Evolutionary conservation across 2,113 vertebrate species (phyloP).

Genomic region (Gymnocephalus cernua): DNA sequence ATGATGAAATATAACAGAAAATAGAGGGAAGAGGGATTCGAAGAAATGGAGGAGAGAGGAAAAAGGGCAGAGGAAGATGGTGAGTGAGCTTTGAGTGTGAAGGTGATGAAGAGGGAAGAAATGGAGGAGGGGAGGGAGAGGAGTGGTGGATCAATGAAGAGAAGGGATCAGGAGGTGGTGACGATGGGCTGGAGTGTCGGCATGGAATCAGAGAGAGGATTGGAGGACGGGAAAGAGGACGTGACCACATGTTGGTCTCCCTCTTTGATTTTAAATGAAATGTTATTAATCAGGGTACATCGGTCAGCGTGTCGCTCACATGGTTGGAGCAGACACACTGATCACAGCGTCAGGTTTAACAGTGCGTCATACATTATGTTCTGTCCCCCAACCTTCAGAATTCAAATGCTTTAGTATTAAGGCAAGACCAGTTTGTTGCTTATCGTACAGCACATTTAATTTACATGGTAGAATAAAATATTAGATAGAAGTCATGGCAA

Average conservation of each 20-base stretch:
- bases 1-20: slow-evolving; percentile 51
- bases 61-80: neutral
- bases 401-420: neutral
- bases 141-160: neutral
- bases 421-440: neutral
- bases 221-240: neutral
- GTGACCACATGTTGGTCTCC: slow-evolving; percentile 13
- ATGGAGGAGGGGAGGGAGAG: neutral
- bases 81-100: slow-evolving; percentile 5
- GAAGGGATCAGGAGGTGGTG: slow-evolving; percentile 7
- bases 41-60: neutral
- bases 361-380: slow-evolving; percentile 8
- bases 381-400: neutral
- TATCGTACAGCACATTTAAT: neutral
- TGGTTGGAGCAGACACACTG: slow-evolving; percentile 15
- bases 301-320: slow-evolving; percentile 20
- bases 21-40: neutral
- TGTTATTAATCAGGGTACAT: slow-evolving; percentile 55
- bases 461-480: neutral
- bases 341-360: slow-evolving; percentile 43
- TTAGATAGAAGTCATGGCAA: neutral
- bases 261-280: slow-evolving; percentile 60
- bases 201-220: slow-evolving; percentile 47
- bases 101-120: slow-evolving; percentile 1
- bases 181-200: slow-evolving; percentile 18